These are phyloP conservation scores for Myathropa florea DNA, from an alignment of 2,888 invertebrate genomes.

Conservation along the genomic window DNA sequence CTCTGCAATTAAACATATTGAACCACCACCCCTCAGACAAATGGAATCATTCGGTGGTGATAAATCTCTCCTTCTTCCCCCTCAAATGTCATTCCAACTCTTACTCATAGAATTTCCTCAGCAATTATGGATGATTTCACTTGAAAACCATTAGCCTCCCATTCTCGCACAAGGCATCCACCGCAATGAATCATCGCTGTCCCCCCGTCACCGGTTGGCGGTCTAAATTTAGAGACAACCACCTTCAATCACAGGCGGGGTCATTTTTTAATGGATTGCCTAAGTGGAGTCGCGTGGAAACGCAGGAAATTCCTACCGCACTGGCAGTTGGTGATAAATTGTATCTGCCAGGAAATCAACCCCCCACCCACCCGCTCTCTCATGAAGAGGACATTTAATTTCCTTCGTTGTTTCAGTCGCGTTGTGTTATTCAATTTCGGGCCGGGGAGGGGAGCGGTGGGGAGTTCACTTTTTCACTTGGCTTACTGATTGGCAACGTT, in stretches of 20 bases:
- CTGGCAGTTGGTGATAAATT: background rate
- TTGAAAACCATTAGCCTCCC: background rate
- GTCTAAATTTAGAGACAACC: background rate
- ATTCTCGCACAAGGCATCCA: background rate
- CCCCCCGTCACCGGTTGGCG: background rate
- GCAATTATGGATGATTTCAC: background rate
- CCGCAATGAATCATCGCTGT: background rate
- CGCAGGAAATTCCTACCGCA: constrained; percentile 1
- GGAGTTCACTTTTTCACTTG: background rate
- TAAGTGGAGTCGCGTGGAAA: background rate
- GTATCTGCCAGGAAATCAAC: background rate
- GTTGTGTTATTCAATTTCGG: background rate
- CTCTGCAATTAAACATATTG: too few species aligned
- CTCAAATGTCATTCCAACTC: background rate
- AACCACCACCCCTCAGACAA: too few species aligned
- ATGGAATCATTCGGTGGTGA: too few species aligned
- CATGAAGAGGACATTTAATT: background rate
- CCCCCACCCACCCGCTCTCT: too few species aligned
- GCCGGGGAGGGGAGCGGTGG: background rate
- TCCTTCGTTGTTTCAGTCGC: background rate
- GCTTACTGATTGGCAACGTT: constrained; percentile 19
- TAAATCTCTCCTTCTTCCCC: background rate
- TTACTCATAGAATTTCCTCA: background rate
- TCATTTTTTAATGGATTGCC: background rate
- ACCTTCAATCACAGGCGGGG: background rate